A percentile compares a stretch with the other conserved stretches of the same genome.
Evolutionary conservation across 2,113 vertebrate species (phyloP).

Genomic region (Tychaedon coryphoeus): DNA sequence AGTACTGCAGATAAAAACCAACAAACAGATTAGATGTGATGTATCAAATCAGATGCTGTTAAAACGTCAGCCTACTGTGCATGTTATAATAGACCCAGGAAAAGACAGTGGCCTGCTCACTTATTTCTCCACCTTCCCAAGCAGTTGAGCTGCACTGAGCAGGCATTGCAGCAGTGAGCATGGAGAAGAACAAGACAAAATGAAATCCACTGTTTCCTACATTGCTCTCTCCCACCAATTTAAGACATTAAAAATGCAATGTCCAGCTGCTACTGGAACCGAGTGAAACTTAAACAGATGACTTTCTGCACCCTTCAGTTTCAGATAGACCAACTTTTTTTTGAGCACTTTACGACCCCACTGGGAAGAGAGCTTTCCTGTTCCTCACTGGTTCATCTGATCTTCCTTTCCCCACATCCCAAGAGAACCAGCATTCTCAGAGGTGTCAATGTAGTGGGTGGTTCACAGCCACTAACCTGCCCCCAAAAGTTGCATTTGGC

Average conservation of each 20-base stretch:
- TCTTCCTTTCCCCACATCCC: background rate
- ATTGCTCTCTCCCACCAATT: background rate
- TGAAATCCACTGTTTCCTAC: background rate
- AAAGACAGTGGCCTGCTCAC: background rate
- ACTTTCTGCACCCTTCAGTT: background rate
- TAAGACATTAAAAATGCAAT: background rate
- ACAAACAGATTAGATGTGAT: conserved; percentile 35
- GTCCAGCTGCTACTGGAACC: background rate
- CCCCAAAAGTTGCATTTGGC: background rate
- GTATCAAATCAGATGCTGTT: conserved; percentile 21
- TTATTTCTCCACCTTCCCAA: background rate
- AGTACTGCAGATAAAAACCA: conserved; percentile 61
- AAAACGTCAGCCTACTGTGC: background rate
- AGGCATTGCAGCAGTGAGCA: background rate
- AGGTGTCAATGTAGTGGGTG: background rate
- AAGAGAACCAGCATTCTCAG: background rate
- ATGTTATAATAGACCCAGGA: background rate
- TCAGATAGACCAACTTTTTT: background rate
- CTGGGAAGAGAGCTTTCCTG: background rate
- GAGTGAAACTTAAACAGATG: background rate
- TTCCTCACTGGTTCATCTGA: background rate
- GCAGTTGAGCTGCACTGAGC: background rate
- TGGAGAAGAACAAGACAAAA: background rate
- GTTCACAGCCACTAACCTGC: background rate
- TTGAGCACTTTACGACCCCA: background rate